Percentiles rank a stretch among this genome's conserved stretches.
Evolutionary conservation across 2,113 vertebrate genomes (phyloP).

Genomic region (Entomyzon cyanotis): DNA sequence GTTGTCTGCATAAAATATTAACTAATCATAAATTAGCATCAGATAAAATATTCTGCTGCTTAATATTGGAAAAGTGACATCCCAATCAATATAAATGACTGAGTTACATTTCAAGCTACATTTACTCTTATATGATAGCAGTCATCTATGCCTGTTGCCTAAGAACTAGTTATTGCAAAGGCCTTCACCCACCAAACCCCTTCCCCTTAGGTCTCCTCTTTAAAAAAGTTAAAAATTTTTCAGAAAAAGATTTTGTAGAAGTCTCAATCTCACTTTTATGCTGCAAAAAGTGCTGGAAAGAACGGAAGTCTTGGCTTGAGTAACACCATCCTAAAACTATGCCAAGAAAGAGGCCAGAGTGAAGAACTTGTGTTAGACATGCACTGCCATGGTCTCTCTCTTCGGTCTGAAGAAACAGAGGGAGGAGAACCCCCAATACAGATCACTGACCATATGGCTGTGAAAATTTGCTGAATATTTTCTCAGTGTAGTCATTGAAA

Average conservation of each 20-base stretch:
- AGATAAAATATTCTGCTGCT: conserved; percentile 58
- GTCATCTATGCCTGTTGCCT: neutral
- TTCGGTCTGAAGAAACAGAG: neutral
- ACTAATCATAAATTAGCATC: conserved; percentile 51
- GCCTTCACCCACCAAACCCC: neutral
- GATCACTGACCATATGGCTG: neutral
- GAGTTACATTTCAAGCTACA: neutral
- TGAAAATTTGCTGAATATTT: neutral
- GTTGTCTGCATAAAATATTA: conserved; percentile 54
- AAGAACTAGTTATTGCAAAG: neutral
- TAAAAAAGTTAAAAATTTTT: neutral
- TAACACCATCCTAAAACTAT: neutral
- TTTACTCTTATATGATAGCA: neutral
- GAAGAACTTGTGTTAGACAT: neutral
- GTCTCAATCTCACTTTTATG: neutral
- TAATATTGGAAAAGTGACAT: conserved; percentile 53
- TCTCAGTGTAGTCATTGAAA: neutral
- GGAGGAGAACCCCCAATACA: neutral
- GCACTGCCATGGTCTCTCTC: fast-evolving
- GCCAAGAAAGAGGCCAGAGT: neutral
- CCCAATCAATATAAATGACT: conserved; percentile 45
- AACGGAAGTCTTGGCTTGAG: neutral
- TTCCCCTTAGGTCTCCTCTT: neutral
- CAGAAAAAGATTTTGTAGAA: neutral
- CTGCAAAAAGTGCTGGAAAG: neutral